Base-by-base conservation (phyloP, 2,888 invertebrate species). In the Stenoptilia bipunctidactyla region DNA sequence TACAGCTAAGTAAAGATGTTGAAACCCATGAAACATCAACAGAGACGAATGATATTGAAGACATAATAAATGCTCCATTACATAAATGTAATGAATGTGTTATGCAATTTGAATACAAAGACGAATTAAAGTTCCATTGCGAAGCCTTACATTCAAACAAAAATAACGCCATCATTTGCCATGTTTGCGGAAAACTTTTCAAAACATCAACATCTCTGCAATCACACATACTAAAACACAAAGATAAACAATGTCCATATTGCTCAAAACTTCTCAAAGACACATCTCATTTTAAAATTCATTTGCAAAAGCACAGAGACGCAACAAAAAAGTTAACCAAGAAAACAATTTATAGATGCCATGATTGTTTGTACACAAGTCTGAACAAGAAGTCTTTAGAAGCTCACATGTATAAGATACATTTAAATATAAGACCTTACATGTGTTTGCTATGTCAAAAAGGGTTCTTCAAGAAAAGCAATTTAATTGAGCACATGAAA, bases 401-500 rank as follows among this genome's bases (percentile, higher is more conserved):
- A 40, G 69, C 66, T 0, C 75, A 75, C 43, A 58, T 57, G 1
- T 71, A 74, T 38, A 73, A 66, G 47, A 43, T 46, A 0, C 74
- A 75, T 49, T 52, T 72, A 15, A 43, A 55, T 15, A 45, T 53
- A 2, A 49, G 63, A 34, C 72, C 73, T 0, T 61, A 56, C 39
- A 40, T 50, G 1, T 75, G 75, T 39, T 36, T 56, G 2, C 45
- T 58, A 37, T 75, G 75, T 44, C 45, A 40, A 12, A 74, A 69
- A 61, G 56, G 60, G 0, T 74, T 72, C 45, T 71, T 60, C 34
- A 68, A 63, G 39, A 72, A 65, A 38, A 66, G 64, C 42, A 62
- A 70, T 27, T 46, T 74, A 15, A 56, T 52, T 0, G 66, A 68
- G 44, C 74, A 74, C 44, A 20, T 20, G 3, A 20, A 20, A 5